Evolutionary conservation across 2,888 invertebrate genomes (phyloP).

Genomic region (Aphodius granarius): DNA sequence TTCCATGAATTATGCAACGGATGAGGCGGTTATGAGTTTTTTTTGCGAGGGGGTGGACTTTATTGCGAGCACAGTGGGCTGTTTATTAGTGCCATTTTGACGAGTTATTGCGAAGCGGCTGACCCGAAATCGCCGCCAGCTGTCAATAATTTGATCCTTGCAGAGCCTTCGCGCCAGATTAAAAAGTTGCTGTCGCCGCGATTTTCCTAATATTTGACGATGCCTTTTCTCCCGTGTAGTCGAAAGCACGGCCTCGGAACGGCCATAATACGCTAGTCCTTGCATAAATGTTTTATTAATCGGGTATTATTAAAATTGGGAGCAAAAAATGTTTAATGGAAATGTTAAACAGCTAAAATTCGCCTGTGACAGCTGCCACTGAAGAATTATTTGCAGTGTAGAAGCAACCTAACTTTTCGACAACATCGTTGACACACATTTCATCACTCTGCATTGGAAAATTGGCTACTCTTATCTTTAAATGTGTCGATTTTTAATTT

Average conservation of each 20-base stretch:
- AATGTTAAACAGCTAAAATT: not conserved
- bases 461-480: too few relatives aligned
- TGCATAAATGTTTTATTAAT: not conserved
- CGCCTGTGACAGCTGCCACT: not conserved
- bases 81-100: conserved; percentile 13
- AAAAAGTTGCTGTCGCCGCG: not conserved
- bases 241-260: not conserved
- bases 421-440: too few relatives aligned
- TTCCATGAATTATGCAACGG: conserved; percentile 7
- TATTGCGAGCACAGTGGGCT: conserved; percentile 9
- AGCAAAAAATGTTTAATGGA: not conserved
- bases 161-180: not conserved
- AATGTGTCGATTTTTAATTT: too few relatives aligned
- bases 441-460: too few relatives aligned
- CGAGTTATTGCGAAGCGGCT: conserved; percentile 3
- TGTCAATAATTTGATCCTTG: conserved; percentile 3
- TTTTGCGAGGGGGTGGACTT: not conserved
- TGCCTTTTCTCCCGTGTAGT: not conserved
- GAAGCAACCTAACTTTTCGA: too few relatives aligned
- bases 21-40: conserved; percentile 11
- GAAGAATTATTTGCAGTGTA: not conserved
- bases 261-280: not conserved
- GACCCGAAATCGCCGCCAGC: conserved; percentile 1
- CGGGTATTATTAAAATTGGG: not conserved
- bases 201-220: not conserved